Evolutionary conservation across 2,797 vertebrate genomes (phyloP).

Genomic region (Neosalanx taihuensis): DNA sequence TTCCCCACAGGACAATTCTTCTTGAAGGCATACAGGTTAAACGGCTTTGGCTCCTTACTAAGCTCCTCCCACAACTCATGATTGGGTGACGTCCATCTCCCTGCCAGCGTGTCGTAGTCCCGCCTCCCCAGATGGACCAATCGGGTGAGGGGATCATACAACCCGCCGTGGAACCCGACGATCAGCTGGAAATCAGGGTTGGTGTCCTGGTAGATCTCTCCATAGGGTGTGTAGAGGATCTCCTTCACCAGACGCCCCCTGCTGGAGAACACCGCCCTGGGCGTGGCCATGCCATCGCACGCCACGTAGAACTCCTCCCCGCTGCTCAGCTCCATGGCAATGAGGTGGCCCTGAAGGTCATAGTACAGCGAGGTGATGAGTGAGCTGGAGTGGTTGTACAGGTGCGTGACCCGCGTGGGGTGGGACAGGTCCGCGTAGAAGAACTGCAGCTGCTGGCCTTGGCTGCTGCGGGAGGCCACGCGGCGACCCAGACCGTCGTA

Average conservation of each 20-base stretch:
- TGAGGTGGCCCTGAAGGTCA: conserved; percentile 97
- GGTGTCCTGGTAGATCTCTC: conserved; percentile 95
- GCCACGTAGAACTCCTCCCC: conserved; percentile 98
- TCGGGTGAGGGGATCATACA: conserved; percentile 91
- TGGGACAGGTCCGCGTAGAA: conserved; percentile 95
- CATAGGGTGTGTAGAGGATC: conserved; percentile 92
- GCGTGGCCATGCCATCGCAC: conserved; percentile 91
- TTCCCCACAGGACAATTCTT: conserved; percentile 85
- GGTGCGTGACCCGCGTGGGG: conserved; percentile 92
- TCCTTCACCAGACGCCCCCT: conserved; percentile 93
- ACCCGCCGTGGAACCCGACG: conserved; percentile 94
- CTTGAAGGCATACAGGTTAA: conserved; percentile 95
- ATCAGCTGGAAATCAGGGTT: conserved; percentile 90
- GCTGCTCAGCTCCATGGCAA: conserved; percentile 98
- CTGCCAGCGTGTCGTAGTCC: conserved; percentile 94
- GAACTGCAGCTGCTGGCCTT: conserved; percentile 90
- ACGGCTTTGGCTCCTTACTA: conserved; percentile 87
- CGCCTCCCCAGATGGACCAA: conserved; percentile 90
- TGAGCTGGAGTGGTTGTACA: conserved; percentile 93
- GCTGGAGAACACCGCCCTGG: conserved; percentile 92
- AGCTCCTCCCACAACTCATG: conserved; percentile 90
- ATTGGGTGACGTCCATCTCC: conserved; percentile 94
- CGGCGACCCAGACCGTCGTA: conserved; percentile 95
- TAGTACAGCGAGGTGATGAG: conserved; percentile 98
- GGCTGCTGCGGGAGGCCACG: conserved; percentile 86